These are phyloP conservation scores for Papilio xuthus DNA, from an alignment of 1,140 invertebrate species.

Conservation along the genomic window DNA sequence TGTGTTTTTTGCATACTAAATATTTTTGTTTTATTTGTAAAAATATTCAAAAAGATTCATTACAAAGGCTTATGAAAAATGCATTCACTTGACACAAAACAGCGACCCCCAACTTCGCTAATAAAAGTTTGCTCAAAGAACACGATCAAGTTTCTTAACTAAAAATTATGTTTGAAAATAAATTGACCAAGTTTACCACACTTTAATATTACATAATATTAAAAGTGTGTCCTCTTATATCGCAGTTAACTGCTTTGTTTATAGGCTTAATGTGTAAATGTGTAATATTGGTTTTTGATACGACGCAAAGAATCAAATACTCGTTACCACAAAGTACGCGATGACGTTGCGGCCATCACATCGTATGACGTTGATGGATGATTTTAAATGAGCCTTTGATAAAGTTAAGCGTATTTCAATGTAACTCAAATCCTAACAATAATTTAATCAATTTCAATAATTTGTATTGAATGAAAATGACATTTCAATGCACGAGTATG, in stretches of 20 bases:
- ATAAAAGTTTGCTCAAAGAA: slow-evolving; percentile 14
- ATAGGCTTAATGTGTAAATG: background rate
- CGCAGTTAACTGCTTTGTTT: background rate
- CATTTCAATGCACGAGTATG: background rate
- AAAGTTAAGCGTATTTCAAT: background rate
- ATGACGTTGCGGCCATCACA: background rate
- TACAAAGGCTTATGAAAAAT: slow-evolving; percentile 27
- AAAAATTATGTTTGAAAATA: slow-evolving; percentile 20
- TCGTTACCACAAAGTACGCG: slow-evolving; percentile 10
- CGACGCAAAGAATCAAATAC: background rate
- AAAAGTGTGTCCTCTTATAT: background rate
- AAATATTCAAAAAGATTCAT: slow-evolving; percentile 26
- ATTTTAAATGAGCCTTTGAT: background rate
- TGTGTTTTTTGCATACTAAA: too few relatives aligned
- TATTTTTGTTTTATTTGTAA: background rate
- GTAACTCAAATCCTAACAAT: background rate
- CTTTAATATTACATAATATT: too few relatives aligned
- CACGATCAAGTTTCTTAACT: background rate
- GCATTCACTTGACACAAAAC: slow-evolving; percentile 24
- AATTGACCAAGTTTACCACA: background rate
- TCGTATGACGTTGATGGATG: background rate
- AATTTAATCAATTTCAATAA: background rate
- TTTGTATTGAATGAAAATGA: background rate
- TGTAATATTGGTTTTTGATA: background rate
- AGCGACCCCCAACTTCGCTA: slow-evolving; percentile 21